Percentiles rank a stretch among this genome's conserved stretches.
Conservation (phyloP, 64 coral and sea anemone species). For the Dendronephthya gigantea region DNA sequence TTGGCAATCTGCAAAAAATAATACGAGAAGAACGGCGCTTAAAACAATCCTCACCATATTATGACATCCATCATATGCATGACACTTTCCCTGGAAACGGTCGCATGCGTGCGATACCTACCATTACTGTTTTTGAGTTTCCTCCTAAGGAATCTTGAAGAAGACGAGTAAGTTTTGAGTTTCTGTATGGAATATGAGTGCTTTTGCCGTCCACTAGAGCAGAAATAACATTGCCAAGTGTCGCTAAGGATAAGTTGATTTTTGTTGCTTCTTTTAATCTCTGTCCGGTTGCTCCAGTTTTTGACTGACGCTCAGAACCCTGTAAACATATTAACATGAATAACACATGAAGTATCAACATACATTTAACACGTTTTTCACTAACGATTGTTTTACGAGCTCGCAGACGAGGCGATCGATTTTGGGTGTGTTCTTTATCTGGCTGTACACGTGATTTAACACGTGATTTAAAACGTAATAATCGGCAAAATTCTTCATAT, state of each 20-base stretch:
- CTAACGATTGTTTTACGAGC: no score
- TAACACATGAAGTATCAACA: no score
- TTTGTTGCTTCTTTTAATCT: conserved; percentile 96
- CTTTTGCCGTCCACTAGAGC: conserved; percentile 91
- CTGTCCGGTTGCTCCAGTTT: conserved; percentile 94
- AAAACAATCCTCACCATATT: neutral
- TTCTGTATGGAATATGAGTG: conserved; percentile 96
- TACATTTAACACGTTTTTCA: no score
- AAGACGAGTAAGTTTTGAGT: conserved; percentile 89
- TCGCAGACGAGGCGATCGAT: no score
- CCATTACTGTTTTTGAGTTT: conserved; percentile 97
- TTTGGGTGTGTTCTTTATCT: no score
- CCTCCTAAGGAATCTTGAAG: conserved; percentile 91
- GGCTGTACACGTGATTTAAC: no score
- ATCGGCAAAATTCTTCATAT: no score
- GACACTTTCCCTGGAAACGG: no score
- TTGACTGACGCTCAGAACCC: conserved; percentile 58
- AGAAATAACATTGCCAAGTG: conserved; percentile 97
- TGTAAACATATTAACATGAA: neutral
- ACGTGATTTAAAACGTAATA: no score
- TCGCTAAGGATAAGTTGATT: conserved; percentile 87
- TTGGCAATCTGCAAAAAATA: conserved; percentile 66
- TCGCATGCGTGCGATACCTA: no score
- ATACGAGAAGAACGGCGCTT: neutral
- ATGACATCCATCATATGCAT: neutral